These are phyloP conservation scores for Greenwoodochromis staneri DNA, from an alignment of 2,113 vertebrate genomes.

Conservation along the genomic window DNA sequence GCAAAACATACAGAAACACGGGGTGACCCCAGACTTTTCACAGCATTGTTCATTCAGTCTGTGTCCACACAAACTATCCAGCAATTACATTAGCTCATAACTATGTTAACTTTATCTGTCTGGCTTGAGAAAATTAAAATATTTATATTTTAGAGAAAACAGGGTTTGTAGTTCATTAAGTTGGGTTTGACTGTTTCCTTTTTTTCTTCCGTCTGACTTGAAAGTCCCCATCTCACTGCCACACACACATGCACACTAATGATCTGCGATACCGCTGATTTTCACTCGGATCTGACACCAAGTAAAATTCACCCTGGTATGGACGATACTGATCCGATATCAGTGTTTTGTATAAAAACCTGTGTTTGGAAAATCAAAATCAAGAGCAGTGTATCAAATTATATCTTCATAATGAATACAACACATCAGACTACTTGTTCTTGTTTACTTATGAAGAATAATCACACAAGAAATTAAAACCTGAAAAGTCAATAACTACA, in stretches of 20 bases:
- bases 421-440: background rate
- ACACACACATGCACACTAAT: background rate
- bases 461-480: background rate
- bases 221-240: background rate
- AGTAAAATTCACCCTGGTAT: background rate
- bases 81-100: background rate
- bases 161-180: background rate
- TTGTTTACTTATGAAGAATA: background rate
- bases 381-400: background rate
- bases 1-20: background rate
- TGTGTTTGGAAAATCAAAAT: background rate
- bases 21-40: background rate
- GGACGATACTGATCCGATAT: background rate
- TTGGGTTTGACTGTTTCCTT: background rate
- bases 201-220: background rate
- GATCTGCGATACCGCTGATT: background rate
- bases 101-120: background rate
- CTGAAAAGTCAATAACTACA: background rate
- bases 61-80: background rate
- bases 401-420: background rate
- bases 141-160: background rate
- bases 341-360: background rate
- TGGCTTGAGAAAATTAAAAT: background rate
- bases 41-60: background rate
- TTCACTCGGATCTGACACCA: background rate